Evolutionary conservation across 2,888 invertebrate species (phyloP).

Genomic region (Chaetogeoica ovagalla): DNA sequence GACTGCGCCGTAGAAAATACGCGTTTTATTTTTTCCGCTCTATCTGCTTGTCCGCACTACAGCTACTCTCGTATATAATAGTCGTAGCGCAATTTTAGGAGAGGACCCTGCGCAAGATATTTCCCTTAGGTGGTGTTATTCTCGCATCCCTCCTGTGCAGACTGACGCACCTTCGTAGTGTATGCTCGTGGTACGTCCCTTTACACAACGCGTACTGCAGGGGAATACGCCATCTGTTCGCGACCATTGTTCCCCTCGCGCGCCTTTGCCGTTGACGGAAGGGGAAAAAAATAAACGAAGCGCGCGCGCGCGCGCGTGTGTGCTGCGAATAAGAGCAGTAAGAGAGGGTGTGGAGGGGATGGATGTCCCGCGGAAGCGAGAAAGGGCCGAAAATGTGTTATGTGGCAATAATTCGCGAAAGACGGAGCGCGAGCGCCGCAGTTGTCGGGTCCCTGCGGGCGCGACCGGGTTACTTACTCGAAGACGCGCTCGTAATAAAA

Average conservation of each 20-base stretch:
- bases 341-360: background rate
- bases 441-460: too few relatives aligned
- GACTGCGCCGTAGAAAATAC: slow-evolving; percentile 38
- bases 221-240: slow-evolving; percentile 37
- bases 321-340: slow-evolving; percentile 4
- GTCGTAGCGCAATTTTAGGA: background rate
- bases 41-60: slow-evolving; percentile 13
- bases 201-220: slow-evolving; percentile 16
- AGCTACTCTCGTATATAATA: background rate
- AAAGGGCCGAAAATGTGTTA: too few relatives aligned
- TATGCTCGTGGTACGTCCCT: background rate
- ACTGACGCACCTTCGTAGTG: background rate
- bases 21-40: slow-evolving; percentile 24
- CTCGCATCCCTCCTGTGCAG: slow-evolving; percentile 30
- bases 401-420: too few relatives aligned
- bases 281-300: too few relatives aligned
- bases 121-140: slow-evolving; percentile 50
- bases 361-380: too few relatives aligned
- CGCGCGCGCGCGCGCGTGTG: too few relatives aligned
- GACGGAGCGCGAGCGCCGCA: too few relatives aligned
- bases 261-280: background rate
- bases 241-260: slow-evolving; percentile 21
- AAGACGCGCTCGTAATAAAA: too few relatives aligned
- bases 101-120: slow-evolving; percentile 28
- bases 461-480: too few relatives aligned